Base-by-base conservation (phyloP, 2,113 vertebrate genomes). In the Myxocyprinus asiaticus region DNA sequence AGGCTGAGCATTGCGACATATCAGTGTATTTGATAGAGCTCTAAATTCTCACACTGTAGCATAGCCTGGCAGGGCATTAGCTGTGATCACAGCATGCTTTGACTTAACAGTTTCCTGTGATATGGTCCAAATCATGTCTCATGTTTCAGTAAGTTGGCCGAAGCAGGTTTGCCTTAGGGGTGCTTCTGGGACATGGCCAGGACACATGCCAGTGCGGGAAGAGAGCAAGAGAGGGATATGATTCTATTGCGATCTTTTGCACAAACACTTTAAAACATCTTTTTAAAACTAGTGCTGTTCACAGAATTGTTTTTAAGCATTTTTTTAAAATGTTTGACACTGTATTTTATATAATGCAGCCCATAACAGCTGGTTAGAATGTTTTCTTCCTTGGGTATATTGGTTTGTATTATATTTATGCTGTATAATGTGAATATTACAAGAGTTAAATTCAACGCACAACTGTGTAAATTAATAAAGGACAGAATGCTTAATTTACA, bases 261-360 rank as follows among this genome's bases (percentile, higher is more conserved):
- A 93, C 92, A 90, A 85, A 88, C 81, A 89, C 88, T 85, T 85
- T 79, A 85, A 86, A 86, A 74, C 85, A 87, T 87, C 88, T 89
- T 33, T 92, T 92, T 90, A 88, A 93, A 90, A 87, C 81, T 91
- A 91, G 85, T 90, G 88, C 91, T 88, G 90, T 90, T 93, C 86
- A 91, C 87, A 85, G 22, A 81, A 71, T 90, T 90, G 90, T 91
- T 94, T 92, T 92, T 92, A 91, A 66, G 91, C 88, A 93, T 90
- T 87, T 92, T n/a, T 92, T 88, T 93, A 89, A 84, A 82, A 92
- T 90, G 92, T 93, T 93, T 90, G 88, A 87, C 90, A 91, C 92
- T 93, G 89, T 93, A 94, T 95, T 94, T 94, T 95, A 94, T 95
- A 94, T 90, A 92, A 95, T 88, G 89, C 88, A 93, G 94, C 22